Percentiles rank a stretch among this genome's conserved stretches.
These are phyloP conservation scores for Sprattus sprattus DNA, from an alignment of 2,113 vertebrate genomes.

Conservation along the genomic window DNA sequence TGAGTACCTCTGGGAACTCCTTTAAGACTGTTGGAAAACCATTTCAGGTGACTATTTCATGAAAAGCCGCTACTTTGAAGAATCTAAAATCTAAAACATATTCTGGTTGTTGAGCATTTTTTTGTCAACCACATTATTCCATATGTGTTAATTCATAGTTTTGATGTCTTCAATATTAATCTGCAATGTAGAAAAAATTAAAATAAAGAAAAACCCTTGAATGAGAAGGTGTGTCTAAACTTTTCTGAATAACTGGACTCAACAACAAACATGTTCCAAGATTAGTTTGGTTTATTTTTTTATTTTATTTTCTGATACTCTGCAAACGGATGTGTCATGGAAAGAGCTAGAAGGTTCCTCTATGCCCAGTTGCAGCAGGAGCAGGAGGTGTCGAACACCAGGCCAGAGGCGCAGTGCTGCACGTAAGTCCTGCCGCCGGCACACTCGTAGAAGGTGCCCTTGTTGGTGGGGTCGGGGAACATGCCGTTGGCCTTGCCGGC, in stretches of 20 bases:
- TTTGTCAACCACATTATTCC: too few relatives aligned
- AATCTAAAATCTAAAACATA: too few relatives aligned
- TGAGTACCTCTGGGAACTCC: too few relatives aligned
- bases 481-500: constrained; percentile 68
- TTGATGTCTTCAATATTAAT: too few relatives aligned
- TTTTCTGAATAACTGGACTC: neutral
- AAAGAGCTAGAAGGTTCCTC: constrained; percentile 5
- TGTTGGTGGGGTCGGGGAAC: constrained; percentile 64
- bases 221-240: too few relatives aligned
- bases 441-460: constrained; percentile 68
- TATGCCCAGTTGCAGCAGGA: constrained; percentile 75
- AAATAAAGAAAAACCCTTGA: too few relatives aligned
- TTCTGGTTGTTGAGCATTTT: too few relatives aligned
- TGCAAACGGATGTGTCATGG: neutral
- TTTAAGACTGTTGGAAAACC: too few relatives aligned
- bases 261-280: neutral
- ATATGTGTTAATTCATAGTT: too few relatives aligned
- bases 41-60: too few relatives aligned
- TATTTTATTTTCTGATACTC: neutral
- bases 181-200: too few relatives aligned
- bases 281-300: neutral
- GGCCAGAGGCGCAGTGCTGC: constrained; percentile 48
- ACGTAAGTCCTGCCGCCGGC: constrained; percentile 41
- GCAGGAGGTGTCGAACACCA: constrained; percentile 69
- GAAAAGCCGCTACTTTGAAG: too few relatives aligned